Evolutionary conservation across 1,140 invertebrate genomes (phyloP).

Genomic region (Steinernema feltiae): DNA sequence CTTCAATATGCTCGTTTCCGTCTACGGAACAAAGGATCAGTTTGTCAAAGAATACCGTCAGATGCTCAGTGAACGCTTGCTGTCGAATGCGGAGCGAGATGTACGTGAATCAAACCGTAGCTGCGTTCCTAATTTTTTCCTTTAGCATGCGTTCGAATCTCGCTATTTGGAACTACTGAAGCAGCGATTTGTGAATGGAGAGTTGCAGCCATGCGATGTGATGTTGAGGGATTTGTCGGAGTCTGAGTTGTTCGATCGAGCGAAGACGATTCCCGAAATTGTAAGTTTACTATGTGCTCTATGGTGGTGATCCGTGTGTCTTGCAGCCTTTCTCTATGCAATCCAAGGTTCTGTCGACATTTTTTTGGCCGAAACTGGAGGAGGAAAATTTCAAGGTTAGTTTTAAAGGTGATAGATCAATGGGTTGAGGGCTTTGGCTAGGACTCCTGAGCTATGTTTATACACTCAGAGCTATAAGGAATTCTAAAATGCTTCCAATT

Average conservation of each 20-base stretch:
- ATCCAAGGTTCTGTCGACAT: constrained; percentile 86
- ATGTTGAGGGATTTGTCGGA: constrained; percentile 94
- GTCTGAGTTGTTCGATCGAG: constrained; percentile 59
- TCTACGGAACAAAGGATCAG: constrained; percentile 94
- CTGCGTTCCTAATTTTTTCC: constrained; percentile 12
- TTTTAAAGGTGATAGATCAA: too few species aligned
- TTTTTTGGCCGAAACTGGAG: constrained; percentile 95
- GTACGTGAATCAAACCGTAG: constrained; percentile 55
- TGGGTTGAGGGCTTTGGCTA: too few species aligned
- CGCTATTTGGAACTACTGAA: constrained; percentile 90
- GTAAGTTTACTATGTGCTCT: constrained; percentile 3
- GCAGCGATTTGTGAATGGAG: constrained; percentile 84
- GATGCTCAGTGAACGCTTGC: constrained; percentile 80
- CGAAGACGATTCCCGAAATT: not conserved
- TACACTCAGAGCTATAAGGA: too few species aligned
- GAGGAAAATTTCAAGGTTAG: constrained; percentile 87
- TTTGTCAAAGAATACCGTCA: constrained; percentile 97
- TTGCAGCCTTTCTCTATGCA: constrained; percentile 67
- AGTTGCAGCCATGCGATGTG: constrained; percentile 93
- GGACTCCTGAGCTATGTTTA: too few species aligned
- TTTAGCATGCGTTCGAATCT: constrained; percentile 74
- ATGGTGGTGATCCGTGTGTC: constrained; percentile 38
- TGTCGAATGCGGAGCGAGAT: constrained; percentile 79
- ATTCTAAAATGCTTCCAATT: too few species aligned
- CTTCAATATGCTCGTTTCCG: constrained; percentile 93